A percentile compares a stretch with the other conserved stretches of the same genome.
Conservation (phyloP, 2,888 invertebrate genomes). For the Temnothorax ravouxi region DNA sequence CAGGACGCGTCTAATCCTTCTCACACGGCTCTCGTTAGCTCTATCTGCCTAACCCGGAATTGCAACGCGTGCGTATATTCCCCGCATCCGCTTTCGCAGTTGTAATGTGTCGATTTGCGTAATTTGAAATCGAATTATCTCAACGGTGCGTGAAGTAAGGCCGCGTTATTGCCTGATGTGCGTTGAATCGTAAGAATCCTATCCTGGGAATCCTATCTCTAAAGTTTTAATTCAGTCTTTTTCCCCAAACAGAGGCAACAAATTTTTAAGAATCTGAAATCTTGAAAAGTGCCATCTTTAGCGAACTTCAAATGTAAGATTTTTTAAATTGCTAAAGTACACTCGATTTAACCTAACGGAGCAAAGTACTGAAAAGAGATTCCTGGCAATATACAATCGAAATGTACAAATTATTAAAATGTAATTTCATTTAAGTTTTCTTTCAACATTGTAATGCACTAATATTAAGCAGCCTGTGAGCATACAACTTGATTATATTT, state of each 20-base stretch:
- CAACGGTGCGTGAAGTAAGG: not conserved
- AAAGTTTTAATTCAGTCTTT: not conserved
- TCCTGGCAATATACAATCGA: too few species aligned
- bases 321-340: not conserved
- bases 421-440: too few species aligned
- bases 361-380: not conserved
- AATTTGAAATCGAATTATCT: not conserved
- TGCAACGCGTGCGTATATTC: not conserved
- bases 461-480: too few species aligned
- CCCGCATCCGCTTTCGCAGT: not conserved
- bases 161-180: not conserved
- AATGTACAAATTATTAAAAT: too few species aligned
- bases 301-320: not conserved
- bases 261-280: not conserved
- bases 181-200: not conserved
- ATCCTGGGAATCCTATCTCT: not conserved
- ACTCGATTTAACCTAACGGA: not conserved
- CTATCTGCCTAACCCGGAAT: not conserved
- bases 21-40: slow-evolving; percentile 34
- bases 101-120: slow-evolving; percentile 16
- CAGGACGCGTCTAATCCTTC: slow-evolving; percentile 24
- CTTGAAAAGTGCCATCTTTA: not conserved
- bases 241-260: not conserved
- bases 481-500: too few species aligned
- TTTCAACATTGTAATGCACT: too few species aligned